Evolutionary conservation across 2,113 vertebrate species (phyloP).

Genomic region (Columbina picui): DNA sequence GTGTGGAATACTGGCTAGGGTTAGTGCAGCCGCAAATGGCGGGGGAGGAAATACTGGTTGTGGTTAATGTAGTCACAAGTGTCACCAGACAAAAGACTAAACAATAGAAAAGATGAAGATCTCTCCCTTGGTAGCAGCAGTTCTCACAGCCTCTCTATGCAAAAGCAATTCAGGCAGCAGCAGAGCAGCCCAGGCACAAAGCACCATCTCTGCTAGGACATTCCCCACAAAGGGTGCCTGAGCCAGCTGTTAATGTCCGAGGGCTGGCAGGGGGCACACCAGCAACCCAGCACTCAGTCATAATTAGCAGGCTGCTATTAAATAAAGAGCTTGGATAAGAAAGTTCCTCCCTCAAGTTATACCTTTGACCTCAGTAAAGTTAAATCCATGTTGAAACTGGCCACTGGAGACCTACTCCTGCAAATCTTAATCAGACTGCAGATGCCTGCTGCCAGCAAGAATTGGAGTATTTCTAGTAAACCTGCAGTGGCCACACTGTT

Average conservation of each 20-base stretch:
- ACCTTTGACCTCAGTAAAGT: slow-evolving; percentile 32
- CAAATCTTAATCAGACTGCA: slow-evolving; percentile 45
- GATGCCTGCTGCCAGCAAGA: slow-evolving; percentile 33
- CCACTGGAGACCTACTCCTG: slow-evolving; percentile 21
- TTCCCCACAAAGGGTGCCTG: background rate
- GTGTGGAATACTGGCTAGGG: background rate
- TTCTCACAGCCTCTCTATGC: background rate
- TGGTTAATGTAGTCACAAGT: background rate
- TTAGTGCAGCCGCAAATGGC: background rate
- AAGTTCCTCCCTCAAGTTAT: slow-evolving; percentile 29
- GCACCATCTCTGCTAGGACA: background rate
- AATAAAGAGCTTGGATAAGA: slow-evolving; percentile 40
- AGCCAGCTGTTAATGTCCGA: background rate
- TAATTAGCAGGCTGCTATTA: slow-evolving; percentile 43
- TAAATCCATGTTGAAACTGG: slow-evolving; percentile 41
- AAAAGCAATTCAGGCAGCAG: background rate
- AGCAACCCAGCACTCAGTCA: background rate
- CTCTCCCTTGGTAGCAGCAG: background rate
- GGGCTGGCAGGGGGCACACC: background rate
- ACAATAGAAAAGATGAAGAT: background rate
- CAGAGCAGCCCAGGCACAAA: background rate
- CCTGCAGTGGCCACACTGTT: background rate
- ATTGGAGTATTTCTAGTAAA: background rate
- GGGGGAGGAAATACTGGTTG: background rate
- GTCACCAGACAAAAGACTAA: background rate